Evolutionary conservation across 2,113 vertebrate genomes (phyloP), one percentile per base, ranked within the genome.

Genomic region (Puntigrus tetrazona): DNA sequence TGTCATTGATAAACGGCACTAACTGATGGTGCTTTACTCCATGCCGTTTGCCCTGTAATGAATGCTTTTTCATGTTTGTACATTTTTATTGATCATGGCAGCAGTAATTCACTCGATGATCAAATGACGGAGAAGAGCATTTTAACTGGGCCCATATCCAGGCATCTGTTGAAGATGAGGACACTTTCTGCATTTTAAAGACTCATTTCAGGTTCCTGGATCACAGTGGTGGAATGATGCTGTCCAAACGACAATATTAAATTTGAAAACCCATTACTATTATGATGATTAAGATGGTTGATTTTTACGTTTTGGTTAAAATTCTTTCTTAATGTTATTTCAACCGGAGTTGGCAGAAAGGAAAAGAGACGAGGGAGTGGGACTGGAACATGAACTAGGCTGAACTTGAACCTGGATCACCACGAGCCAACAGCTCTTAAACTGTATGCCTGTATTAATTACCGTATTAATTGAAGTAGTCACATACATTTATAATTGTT

Each of bases 21-120:
- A n/a, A n/a, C n/a, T n/a, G n/a, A n/a, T n/a, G n/a, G n/a, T n/a
- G n/a, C n/a, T n/a, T n/a, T n/a, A n/a, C n/a, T n/a, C n/a, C n/a
- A n/a, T n/a, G n/a, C n/a, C n/a, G n/a, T 31, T 18, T 16, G 13
- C 27, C 27, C 27, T 31, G 25, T 14, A 29, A 27, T 61, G 27
- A 61, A 27, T 0, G 1, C 27, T 27, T 63, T 47, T 29, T 63
- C 1, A 2, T 65, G 14, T 27, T 25, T 61, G 25, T 31, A 18
- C 27, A 65, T 65, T 65, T 65, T 65, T 65, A 65, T 13, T 16
- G 29, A 63, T 63, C 27, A 63, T 63, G 61, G 61, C 61, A 63
- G 61, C 13, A 29, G 59, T 31, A 63, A 63, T 63, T 63, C 61
- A 3, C 27, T 16, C 61, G 61, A 65, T 31, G 61, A 65, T 65